These are phyloP conservation scores for Glaucomys volans DNA, from an alignment of 2,113 vertebrate species.

Conservation along the genomic window DNA sequence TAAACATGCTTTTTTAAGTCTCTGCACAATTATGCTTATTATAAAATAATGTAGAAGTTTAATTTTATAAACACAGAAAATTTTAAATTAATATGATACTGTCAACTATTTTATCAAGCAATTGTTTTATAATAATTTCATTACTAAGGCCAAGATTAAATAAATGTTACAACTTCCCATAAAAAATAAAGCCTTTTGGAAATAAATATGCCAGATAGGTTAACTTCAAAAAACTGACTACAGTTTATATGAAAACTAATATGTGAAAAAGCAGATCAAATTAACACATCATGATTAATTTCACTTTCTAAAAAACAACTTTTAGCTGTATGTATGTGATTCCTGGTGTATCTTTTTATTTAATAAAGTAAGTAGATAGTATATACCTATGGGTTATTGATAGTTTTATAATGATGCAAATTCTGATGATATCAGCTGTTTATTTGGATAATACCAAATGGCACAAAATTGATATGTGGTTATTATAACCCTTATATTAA, in stretches of 20 bases:
- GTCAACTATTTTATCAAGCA: constrained; percentile 66
- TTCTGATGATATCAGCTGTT: neutral
- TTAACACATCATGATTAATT: neutral
- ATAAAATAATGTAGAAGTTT: constrained; percentile 70
- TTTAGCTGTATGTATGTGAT: neutral
- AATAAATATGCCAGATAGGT: neutral
- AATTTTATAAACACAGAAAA: constrained; percentile 68
- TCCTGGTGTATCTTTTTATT: neutral
- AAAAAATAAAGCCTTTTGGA: neutral
- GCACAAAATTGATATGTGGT: neutral
- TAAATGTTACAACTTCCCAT: constrained; percentile 75
- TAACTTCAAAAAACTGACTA: neutral
- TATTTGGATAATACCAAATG: neutral
- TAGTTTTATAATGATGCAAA: constrained; percentile 3
- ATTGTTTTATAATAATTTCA: constrained; percentile 67
- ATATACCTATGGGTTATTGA: neutral
- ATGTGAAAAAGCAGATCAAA: neutral
- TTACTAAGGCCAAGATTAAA: constrained; percentile 67
- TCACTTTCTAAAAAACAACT: neutral
- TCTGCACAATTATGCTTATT: constrained; percentile 30
- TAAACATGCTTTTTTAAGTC: constrained; percentile 29
- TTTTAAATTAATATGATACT: constrained; percentile 76
- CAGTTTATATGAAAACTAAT: neutral
- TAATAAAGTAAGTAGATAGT: neutral
- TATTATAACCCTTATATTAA: neutral